These are phyloP conservation scores for Nansenia antarctica DNA, from an alignment of 2,113 vertebrate genomes.

Conservation along the genomic window DNA sequence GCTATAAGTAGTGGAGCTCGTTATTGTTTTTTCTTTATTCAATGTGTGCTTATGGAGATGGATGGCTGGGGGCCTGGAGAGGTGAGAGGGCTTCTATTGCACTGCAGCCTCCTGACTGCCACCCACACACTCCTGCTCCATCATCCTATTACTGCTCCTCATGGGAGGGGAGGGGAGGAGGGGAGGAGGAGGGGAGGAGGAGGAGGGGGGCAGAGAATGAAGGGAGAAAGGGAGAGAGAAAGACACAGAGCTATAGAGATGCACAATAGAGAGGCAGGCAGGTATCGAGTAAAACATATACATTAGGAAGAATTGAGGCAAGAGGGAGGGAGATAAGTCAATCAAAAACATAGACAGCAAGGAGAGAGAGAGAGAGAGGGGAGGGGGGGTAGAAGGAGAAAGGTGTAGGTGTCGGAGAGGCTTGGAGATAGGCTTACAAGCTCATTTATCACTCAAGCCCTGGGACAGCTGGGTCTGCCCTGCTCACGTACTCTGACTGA, in stretches of 20 bases:
- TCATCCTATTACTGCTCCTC: conserved; percentile 81
- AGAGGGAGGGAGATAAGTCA: neutral
- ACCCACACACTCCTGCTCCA: conserved; percentile 71
- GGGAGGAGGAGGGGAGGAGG: neutral
- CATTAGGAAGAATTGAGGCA: conserved; percentile 9
- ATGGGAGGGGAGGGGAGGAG: conserved; percentile 41
- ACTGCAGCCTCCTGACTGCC: conserved; percentile 61
- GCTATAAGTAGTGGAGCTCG: conserved; percentile 38
- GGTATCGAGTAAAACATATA: conserved; percentile 1
- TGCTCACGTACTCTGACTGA: conserved; percentile 51
- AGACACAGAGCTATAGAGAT: conserved; percentile 2
- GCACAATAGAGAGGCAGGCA: neutral
- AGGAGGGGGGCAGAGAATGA: neutral
- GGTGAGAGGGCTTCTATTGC: conserved; percentile 66
- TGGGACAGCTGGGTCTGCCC: conserved; percentile 40
- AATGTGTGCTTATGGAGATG: conserved; percentile 65
- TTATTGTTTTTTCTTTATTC: conserved; percentile 42
- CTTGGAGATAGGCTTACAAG: conserved; percentile 75
- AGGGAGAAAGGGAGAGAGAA: neutral
- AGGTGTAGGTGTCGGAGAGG: conserved; percentile 21
- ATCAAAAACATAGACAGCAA: neutral
- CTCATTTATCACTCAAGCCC: conserved; percentile 76
- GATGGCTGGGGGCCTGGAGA: conserved; percentile 52
- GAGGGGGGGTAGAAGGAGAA: neutral
- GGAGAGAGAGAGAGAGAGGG: neutral